Evolutionary conservation across 1,140 invertebrate species (phyloP).

Genomic region (Dermatophagoides farinae): DNA sequence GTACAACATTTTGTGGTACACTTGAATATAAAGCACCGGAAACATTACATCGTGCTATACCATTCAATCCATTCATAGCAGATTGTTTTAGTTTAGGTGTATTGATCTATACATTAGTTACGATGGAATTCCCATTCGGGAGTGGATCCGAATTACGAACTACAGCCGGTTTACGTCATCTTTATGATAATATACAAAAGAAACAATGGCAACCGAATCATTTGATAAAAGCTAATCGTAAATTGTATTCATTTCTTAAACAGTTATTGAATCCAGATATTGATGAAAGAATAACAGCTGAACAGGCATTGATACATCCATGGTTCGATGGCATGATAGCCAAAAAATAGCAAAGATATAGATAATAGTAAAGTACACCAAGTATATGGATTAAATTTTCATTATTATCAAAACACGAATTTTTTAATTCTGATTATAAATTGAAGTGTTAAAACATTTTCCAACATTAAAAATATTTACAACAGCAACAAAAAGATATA

Average conservation of each 20-base stretch:
- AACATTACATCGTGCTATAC: background rate
- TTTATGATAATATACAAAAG: background rate
- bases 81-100: slow-evolving; percentile 3
- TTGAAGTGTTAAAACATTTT: background rate
- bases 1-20: slow-evolving; percentile 3
- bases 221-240: background rate
- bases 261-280: slow-evolving; percentile 6
- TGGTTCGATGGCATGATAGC: background rate
- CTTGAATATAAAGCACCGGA: slow-evolving; percentile 10
- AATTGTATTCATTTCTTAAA: background rate
- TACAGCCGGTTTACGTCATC: background rate
- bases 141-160: background rate
- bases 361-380: background rate
- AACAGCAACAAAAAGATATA: background rate
- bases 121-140: background rate
- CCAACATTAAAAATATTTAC: background rate
- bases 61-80: background rate
- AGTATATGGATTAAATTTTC: background rate
- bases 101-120: background rate
- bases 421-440: too few relatives aligned
- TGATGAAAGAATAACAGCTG: background rate
- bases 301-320: background rate
- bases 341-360: background rate
- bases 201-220: background rate
- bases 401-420: too few relatives aligned